Conservation (phyloP, 2,797 vertebrate genomes). For the Adelosebastes latens region DNA sequence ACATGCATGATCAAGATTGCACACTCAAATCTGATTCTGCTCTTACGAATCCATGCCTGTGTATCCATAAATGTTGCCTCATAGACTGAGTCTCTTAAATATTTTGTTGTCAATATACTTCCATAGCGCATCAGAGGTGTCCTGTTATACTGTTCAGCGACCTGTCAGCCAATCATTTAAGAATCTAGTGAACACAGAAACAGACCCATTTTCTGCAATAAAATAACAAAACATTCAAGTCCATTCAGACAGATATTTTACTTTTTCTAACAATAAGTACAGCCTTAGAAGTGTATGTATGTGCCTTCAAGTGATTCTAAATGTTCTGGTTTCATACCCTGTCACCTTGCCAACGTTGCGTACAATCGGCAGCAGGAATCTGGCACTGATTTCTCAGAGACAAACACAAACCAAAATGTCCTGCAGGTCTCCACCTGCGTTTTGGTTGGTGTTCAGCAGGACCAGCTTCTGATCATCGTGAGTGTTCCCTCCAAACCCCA, state of each 20-base stretch:
- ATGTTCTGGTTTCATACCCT: not conserved
- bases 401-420: conserved; percentile 29
- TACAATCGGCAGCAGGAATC: conserved; percentile 21
- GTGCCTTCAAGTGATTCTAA: not conserved
- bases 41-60: not conserved
- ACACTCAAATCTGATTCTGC: not conserved
- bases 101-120: not conserved
- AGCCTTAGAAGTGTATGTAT: not conserved
- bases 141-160: not conserved
- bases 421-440: conserved; percentile 3
- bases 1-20: not conserved
- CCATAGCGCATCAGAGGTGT: not conserved
- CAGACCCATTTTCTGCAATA: not conserved
- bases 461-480: conserved; percentile 23
- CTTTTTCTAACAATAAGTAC: not conserved
- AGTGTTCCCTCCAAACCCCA: conserved; percentile 16
- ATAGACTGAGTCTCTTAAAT: not conserved
- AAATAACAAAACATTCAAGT: not conserved
- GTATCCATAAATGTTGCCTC: not conserved
- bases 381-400: conserved; percentile 36
- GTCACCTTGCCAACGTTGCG: not conserved
- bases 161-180: not conserved
- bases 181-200: not conserved
- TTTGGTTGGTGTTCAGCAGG: conserved; percentile 43
- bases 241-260: not conserved